Base-by-base conservation (phyloP, 2,888 invertebrate genomes). In the Hecatera dysodea region DNA sequence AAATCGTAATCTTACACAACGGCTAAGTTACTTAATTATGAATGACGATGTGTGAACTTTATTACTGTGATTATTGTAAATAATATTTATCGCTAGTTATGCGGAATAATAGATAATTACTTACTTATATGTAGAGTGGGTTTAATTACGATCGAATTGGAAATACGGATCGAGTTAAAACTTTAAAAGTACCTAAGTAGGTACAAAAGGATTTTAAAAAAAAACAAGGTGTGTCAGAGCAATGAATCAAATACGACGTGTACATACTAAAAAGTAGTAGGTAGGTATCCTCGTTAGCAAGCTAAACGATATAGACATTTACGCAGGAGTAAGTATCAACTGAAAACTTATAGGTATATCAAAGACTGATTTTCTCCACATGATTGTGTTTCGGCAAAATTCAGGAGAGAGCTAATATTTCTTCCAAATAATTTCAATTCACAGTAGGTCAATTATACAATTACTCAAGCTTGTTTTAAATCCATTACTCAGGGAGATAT, bases 61-160 rank as follows among this genome's bases (percentile, higher is more conserved):
- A 70, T 80, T 81, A 36, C 55, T 67, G 12, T 57, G 15, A 67
- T 81, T 63, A 81, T 53, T 69, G 44, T 72, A 64, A 72, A 70
- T 67, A 67, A 72, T 70, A 62, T 56, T 75, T 75, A 81, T 78
- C 64, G 24, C 63, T 27, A 64, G 72, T 50, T 80, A 44, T 62
- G 60, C 29, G 48, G 42, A 27, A 24, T 57, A 56, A 63, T 63
- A 48, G 36, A 60, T 75, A 64, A 68, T 64, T 33, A 56, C 22
- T 33, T 36, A 61, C 42, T n/a, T n/a, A 61, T 67, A 33, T 50
- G 24, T 61, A 17, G 6, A 65, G 50, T 75, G 19, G 6, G 9
- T 68, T 24, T 75, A 11, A 75, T 44, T 24, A 60, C 42, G 22
- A 36, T 59, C 44, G 2, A 17, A 52, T 44, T 66, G 39, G 17